Evolutionary conservation across 2,888 invertebrate species (phyloP).

Genomic region (Drosophila cognata): DNA sequence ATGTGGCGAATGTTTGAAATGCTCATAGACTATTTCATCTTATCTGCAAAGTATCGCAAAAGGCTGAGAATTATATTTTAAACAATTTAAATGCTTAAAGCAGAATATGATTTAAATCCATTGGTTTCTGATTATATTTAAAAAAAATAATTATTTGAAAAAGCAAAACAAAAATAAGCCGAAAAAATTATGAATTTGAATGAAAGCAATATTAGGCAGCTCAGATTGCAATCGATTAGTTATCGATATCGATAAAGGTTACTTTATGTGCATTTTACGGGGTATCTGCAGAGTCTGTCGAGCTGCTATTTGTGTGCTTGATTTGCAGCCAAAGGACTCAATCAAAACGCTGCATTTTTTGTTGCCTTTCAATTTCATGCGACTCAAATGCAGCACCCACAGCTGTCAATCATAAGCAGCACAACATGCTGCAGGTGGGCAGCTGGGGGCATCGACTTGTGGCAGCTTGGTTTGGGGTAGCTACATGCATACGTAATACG

Average conservation of each 20-base stretch:
- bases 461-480: background rate
- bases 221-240: background rate
- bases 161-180: too few species aligned
- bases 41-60: background rate
- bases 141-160: background rate
- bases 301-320: background rate
- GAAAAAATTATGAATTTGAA: too few species aligned
- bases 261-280: background rate
- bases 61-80: too few species aligned
- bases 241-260: background rate
- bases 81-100: background rate
- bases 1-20: too few species aligned
- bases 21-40: too few species aligned
- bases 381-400: slow-evolving; percentile 68
- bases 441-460: slow-evolving; percentile 12
- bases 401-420: slow-evolving; percentile 75
- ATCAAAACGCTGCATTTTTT: slow-evolving; percentile 71
- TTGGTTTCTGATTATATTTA: background rate
- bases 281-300: slow-evolving; percentile 15
- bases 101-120: background rate
- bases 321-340: slow-evolving; percentile 50
- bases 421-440: slow-evolving; percentile 67
- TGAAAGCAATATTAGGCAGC: background rate
- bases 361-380: slow-evolving; percentile 61
- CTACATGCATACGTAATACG: background rate